Base-by-base conservation (phyloP, 2,888 invertebrate genomes). In the Chalcis sispes region DNA sequence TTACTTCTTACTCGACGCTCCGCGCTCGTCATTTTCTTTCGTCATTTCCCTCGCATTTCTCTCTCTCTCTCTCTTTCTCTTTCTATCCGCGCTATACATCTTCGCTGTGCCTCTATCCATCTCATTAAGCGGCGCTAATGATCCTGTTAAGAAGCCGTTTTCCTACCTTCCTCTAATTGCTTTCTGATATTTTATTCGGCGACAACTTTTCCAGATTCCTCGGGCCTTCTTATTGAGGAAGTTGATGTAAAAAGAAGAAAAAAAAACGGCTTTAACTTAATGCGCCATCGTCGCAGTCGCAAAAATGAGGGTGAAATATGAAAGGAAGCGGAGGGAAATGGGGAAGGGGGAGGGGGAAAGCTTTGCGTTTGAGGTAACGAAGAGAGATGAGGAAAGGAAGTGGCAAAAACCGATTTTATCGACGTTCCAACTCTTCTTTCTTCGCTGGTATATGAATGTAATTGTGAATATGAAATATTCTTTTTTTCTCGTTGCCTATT, bases 121-220 rank as follows among this genome's bases (percentile, higher is more conserved):
- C 71, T 74, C 77, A 77, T 77, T 74, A 77, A 62, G 42, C 61
- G 61, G 61, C 67, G 71, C 74, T 74, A 73, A 77, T 77, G 77
- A 77, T 77, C 74, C 71, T 56, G 73, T 70, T 70, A 61, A 64
- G 59, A 61, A 72, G 67, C 42, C 62, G 64, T 32, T 66, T 27
- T 50, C 50, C 23, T 66, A 15, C 32, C 23, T 40, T 23, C 32
- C 42, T 18, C 62, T 77, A 74, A 77, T 77, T 74, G 70, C 74
- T 77, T 74, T 77, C 71, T 71, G 74, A 77, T 77, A 74, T 77
- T 77, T 66, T 71, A 52, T 61, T 25, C 64, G 40, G 23, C 40
- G 59, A 71, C 32, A 64, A 62, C 42, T 42, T 75, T 65, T 62
- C 65, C 71, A 58, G 72, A 58, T 40, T 65, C 42, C 58, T 7